Conservation (phyloP, 2,797 vertebrate species). For the Cyprinella venusta region DNA sequence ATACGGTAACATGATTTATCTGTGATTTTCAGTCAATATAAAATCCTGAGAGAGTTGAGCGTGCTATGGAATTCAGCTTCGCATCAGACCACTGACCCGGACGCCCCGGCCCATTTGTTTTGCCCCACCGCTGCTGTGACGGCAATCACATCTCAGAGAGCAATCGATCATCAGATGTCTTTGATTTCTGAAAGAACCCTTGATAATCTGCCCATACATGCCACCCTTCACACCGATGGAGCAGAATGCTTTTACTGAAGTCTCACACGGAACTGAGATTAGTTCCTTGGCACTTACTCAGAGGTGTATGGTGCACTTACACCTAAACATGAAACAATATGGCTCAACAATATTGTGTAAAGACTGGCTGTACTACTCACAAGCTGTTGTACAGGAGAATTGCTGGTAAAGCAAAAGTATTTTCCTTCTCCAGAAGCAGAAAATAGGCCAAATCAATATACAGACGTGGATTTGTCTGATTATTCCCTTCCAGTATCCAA, state of each 20-base stretch:
- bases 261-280: background rate
- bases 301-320: background rate
- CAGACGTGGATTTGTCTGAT: background rate
- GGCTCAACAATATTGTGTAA: background rate
- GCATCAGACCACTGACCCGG: slow-evolving; percentile 42
- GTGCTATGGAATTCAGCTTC: slow-evolving; percentile 13
- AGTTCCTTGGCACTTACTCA: background rate
- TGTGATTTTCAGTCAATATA: slow-evolving; percentile 78
- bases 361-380: background rate
- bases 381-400: background rate
- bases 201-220: slow-evolving; percentile 1
- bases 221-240: background rate
- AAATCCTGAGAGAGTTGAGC: slow-evolving; percentile 76
- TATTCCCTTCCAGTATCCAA: slow-evolving; percentile 1
- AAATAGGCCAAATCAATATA: slow-evolving; percentile 22
- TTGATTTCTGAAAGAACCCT: slow-evolving; percentile 41
- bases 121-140: slow-evolving; percentile 17
- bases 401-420: slow-evolving; percentile 1
- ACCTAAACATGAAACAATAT: background rate
- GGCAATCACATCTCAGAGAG: slow-evolving; percentile 14
- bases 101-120: slow-evolving; percentile 19
- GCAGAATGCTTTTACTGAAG: background rate
- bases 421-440: slow-evolving; percentile 12
- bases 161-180: slow-evolving; percentile 42
- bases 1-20: background rate